Evolutionary conservation across 2,113 vertebrate species (phyloP), one percentile per base, ranked within the genome.

Genomic region (Callithrix jacchus): DNA sequence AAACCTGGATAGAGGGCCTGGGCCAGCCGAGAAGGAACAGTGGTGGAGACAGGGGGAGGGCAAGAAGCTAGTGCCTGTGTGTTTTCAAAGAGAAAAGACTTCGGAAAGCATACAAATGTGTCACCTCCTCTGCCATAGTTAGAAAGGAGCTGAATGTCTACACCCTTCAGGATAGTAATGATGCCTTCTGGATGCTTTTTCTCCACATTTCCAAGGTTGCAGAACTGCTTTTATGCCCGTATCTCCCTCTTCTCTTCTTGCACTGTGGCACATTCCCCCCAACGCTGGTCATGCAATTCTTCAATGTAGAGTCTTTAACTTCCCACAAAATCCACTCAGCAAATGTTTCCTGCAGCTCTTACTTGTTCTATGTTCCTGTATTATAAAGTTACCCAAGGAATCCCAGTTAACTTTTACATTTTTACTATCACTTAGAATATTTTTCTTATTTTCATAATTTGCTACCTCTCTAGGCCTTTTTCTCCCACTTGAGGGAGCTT

Each of bases 191-290:
- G 49, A 83, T 73, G 45, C 32, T n/a, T 66, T 45, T 49, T 40
- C 68, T 76, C 79, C 5, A 0, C 3, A 17, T 16, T 93, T 89
- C n/a, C 32, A 49, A 61, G 66, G n/a, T 37, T 49, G 68, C 25
- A 21, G 73, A 73, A n/a, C 23, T 42, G 66, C 58, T 30, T 64
- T 79, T 17, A 42, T 84, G 85, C 20, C 32, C 40, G 61, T 6
- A 1, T 6, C 35, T 18, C 16, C 42, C 32, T 92, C 35, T 17
- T 54, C 49, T n/a, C 11, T 90, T 61, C 94, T n/a, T 83, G n/a
- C 5, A 21, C 3, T 16, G 0, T 4, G 30, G 68, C 16, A 9
- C 16, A 42, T 27, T 1, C 1, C 7, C 30, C 47, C 56, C 47
- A 9, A 1, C 7, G 0, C 11, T 3, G 76, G 8, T 6, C 35